Percentiles rank a stretch among this genome's conserved stretches.
These are phyloP conservation scores for Alligator mississippiensis DNA, from an alignment of 2,113 vertebrate species.

Conservation along the genomic window DNA sequence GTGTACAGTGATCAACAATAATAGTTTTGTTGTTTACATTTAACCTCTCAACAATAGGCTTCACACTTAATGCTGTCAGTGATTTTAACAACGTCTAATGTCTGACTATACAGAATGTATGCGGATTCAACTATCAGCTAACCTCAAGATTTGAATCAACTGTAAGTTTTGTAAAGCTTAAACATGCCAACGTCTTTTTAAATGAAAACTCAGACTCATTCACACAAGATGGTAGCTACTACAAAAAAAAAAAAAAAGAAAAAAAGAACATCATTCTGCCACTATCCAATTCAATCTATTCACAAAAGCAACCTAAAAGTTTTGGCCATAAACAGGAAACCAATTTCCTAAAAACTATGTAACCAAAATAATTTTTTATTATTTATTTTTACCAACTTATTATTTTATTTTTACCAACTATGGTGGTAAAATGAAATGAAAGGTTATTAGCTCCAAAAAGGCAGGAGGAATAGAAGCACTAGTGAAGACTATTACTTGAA, in stretches of 20 bases:
- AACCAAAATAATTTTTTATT: background rate
- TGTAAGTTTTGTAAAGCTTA: background rate
- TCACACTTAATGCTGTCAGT: background rate
- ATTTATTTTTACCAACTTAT: no score
- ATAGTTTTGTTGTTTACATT: background rate
- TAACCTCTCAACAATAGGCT: background rate
- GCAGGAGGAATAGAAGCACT: no score
- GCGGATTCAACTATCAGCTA: background rate
- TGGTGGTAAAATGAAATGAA: background rate
- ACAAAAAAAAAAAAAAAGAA: background rate
- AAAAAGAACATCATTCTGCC: background rate
- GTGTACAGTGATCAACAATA: background rate
- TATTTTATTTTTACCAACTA: background rate
- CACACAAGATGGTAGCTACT: background rate
- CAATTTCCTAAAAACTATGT: background rate
- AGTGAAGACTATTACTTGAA: no score
- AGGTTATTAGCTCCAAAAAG: background rate
- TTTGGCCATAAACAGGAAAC: background rate
- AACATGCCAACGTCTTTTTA: background rate
- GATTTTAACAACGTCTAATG: accelerated
- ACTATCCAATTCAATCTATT: background rate
- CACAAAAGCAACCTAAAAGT: background rate
- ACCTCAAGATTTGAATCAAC: background rate
- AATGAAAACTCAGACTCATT: background rate
- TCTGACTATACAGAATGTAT: background rate